These are phyloP conservation scores for Pseudorectes ferrugineus DNA, from an alignment of 2,113 vertebrate genomes.

Conservation along the genomic window DNA sequence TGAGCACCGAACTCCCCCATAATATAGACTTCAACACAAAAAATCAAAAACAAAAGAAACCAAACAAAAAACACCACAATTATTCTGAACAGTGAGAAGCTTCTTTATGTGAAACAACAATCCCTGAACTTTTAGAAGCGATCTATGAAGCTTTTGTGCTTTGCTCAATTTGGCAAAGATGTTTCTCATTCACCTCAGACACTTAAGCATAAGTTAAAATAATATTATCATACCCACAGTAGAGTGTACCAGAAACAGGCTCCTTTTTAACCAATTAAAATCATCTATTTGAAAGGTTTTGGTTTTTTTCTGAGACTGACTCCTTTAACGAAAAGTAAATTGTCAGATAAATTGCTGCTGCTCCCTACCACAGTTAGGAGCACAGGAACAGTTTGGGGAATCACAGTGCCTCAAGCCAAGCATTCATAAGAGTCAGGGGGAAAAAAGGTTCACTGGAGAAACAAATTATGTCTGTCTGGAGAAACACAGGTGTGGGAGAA, in stretches of 20 bases:
- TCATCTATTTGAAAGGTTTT: not conserved
- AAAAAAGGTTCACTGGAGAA: not conserved
- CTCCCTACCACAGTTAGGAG: fast-evolving
- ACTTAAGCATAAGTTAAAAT: not conserved
- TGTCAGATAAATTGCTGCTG: not conserved
- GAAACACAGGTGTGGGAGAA: not conserved
- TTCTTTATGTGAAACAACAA: not conserved
- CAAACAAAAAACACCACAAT: not conserved
- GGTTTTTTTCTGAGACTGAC: not conserved
- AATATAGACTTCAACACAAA: not conserved
- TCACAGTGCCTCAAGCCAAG: not conserved
- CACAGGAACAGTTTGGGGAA: not conserved
- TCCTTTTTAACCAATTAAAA: not conserved
- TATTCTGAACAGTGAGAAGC: not conserved
- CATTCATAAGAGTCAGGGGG: fast-evolving
- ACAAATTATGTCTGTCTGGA: not conserved
- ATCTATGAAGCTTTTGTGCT: not conserved
- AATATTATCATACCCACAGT: not conserved
- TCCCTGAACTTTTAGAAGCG: not conserved
- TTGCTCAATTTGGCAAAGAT: not conserved
- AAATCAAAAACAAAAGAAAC: not conserved
- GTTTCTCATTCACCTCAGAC: not conserved
- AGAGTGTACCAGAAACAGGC: not conserved
- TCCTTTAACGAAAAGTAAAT: not conserved
- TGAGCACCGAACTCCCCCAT: not conserved